Evolutionary conservation across 2,797 vertebrate species (phyloP).

Genomic region (Cryptoblepharus egeriae): DNA sequence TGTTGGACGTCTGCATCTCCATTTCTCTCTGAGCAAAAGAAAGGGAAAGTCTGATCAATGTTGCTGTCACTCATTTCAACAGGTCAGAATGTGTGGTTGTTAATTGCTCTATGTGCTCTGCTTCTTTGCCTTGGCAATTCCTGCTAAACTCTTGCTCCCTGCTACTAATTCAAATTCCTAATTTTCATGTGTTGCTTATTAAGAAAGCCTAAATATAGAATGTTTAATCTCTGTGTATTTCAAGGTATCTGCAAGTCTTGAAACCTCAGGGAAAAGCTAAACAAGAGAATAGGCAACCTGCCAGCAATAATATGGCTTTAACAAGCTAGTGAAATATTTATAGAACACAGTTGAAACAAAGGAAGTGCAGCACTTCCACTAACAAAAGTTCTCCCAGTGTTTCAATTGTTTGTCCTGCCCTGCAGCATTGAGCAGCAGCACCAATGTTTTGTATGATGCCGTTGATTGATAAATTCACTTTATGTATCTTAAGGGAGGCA

Average conservation of each 20-base stretch:
- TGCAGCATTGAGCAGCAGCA: rapidly evolving
- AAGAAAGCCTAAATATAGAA: constrained; percentile 64
- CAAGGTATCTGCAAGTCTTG: constrained; percentile 65
- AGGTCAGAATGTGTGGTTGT: constrained; percentile 11
- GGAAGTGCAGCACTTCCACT: constrained; percentile 72
- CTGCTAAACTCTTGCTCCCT: constrained; percentile 55
- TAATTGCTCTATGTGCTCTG: neutral
- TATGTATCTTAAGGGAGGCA: neutral
- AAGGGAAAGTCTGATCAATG: constrained; percentile 34
- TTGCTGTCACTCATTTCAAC: constrained; percentile 17
- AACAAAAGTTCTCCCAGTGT: constrained; percentile 44
- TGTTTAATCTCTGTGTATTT: constrained; percentile 67
- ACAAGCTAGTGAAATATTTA: constrained; percentile 77
- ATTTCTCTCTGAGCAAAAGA: constrained; percentile 14
- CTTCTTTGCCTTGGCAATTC: constrained; percentile 19
- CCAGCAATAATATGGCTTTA: constrained; percentile 78
- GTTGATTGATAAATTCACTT: neutral
- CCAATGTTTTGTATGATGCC: neutral
- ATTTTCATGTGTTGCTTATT: constrained; percentile 72
- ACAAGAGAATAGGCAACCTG: constrained; percentile 70
- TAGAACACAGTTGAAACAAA: constrained; percentile 75
- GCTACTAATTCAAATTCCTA: constrained; percentile 56
- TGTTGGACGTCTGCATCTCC: constrained; percentile 8
- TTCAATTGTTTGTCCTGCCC: constrained; percentile 42
- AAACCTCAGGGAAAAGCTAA: constrained; percentile 69